phyloP scores from a whole-genome alignment of 1,140 invertebrate species.

The Pseudomyrmex cubaensis region DNA sequence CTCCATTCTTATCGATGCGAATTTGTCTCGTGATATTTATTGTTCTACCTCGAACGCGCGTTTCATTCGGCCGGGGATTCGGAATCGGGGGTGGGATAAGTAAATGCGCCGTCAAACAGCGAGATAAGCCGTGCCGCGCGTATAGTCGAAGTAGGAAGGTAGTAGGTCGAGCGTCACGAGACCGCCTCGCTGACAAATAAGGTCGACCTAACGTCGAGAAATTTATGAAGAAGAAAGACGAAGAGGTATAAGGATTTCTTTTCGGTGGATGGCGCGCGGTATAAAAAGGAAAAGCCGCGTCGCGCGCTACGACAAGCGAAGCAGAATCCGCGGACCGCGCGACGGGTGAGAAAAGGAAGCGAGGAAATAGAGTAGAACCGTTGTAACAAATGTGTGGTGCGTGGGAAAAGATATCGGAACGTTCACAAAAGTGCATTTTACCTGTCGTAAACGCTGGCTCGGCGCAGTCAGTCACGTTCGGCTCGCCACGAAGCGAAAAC shows the following conservation, averaged over 20 bases:
- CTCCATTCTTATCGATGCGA: conserved; percentile 29
- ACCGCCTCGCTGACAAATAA: conserved; percentile 41
- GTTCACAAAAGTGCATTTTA: conserved; percentile 46
- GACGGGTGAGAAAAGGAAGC: too few relatives aligned
- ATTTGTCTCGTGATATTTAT: conserved; percentile 47
- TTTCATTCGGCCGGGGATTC: conserved; percentile 2
- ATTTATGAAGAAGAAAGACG: conserved; percentile 30
- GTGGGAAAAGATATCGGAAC: conserved; percentile 24
- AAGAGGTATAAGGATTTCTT: background rate
- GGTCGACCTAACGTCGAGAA: conserved; percentile 28
- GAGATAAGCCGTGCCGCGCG: conserved; percentile 26
- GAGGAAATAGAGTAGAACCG: conserved; percentile 33
- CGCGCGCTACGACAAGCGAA: background rate
- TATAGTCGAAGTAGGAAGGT: too few relatives aligned
- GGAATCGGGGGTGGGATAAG: conserved; percentile 34
- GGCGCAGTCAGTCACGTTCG: conserved; percentile 6
- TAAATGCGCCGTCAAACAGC: conserved; percentile 39
- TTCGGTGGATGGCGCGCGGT: background rate
- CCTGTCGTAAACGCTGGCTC: conserved; percentile 28
- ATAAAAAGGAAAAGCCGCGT: conserved; percentile 9
- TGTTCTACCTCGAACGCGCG: conserved; percentile 29
- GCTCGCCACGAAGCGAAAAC: conserved; percentile 1
- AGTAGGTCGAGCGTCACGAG: conserved; percentile 41
- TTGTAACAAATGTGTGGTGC: conserved; percentile 20
- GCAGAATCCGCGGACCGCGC: background rate